Evolutionary conservation across 2,113 vertebrate genomes (phyloP), one percentile per base, ranked within the genome.

Genomic region (Micromys minutus): DNA sequence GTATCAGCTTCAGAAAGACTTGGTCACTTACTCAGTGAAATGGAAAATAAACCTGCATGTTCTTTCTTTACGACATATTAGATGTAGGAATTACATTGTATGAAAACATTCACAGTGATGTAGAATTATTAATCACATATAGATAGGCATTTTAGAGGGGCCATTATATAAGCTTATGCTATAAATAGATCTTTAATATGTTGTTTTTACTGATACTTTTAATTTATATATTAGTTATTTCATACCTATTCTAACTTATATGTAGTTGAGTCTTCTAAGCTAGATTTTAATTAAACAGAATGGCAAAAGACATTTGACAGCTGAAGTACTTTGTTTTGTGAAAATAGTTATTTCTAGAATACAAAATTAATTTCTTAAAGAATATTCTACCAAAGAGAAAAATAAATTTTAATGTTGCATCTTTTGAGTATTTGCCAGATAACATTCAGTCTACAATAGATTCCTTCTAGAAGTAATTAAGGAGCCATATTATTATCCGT

Each of bases 401-500:
- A 89, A 75, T 95, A 96, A 94, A 59, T 72, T 94, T 39, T 95
- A 91, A 97, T 95, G 39, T 92, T 87, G 26, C 12, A 88, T 80
- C 76, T 96, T 97, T 67, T 85, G 95, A 98, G 84, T 75, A 36
- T 63, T 91, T 96, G 12, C 94, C 94, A 97, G 97, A 93, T 96
- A 98, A 74, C 91, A 93, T 93, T 94, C 91, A 95, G 71, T 36
- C 77, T 97, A 36, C 89, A 98, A 75, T 86, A 47, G 81, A 5
- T 84, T 87, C 87, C 95, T 98, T 97, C 84, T 87, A 93, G 93
- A 88, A 91, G 95, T 98, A 94, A 97, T 98, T 97, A 98, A 90
- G 87, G 94, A 96, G 63, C 22, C 59, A 87, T 91, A 94, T 97
- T 98, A 98, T 98, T 98, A 97, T 95, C 94, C 95, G 12, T 93